Base-by-base conservation (phyloP, 1,140 invertebrate species). In the Zaprionus tsacasi region DNA sequence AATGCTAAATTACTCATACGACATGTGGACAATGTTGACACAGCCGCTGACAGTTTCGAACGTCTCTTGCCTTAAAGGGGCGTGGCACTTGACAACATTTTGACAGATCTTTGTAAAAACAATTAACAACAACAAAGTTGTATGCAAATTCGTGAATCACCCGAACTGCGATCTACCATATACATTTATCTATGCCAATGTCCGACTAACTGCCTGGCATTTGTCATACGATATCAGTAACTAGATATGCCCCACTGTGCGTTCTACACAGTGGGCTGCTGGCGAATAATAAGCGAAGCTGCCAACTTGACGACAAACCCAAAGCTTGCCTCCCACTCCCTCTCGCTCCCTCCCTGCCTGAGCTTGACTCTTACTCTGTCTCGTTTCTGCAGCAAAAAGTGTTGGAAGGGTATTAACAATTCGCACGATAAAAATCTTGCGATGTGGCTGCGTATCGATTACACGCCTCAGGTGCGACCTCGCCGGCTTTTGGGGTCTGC, bases 391-490 rank as follows among this genome's bases (percentile, higher is more conserved):
- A 43, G 64, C 35, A 5, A 21, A 27, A 50, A 30, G 21, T 65
- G 65, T 66, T 77, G 76, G 69, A 70, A 89, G 85, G 70, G 85
- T 90, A 89, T 89, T 85, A 90, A 89, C 76, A 89, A 89, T 89
- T 89, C 85, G 85, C 85, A 78, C 78, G 85, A 89, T 89, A 81
- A 81, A 76, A 85, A 89, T 89, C 85, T 89, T 63, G 64, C 56
- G 58, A 57, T 76, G 85, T 58, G 66, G n/a, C 40, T 17, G 75
- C 70, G 63, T 88, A 88, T 88, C 85, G 79, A 85, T 88, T 89
- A 88, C 85, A 88, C 65, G 85, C 78, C 83, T 88, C 83, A 88
- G 83, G 83, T 88, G 83, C 83, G 85, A 88, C 83, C 83, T 88
- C 80, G 77, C 72, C 81, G 66, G 48, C 58, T 67, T 61, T 48